Evolutionary conservation across 1,140 invertebrate species (phyloP), one percentile per base, ranked within the genome.

Genomic region (Platyscapa corneri): DNA sequence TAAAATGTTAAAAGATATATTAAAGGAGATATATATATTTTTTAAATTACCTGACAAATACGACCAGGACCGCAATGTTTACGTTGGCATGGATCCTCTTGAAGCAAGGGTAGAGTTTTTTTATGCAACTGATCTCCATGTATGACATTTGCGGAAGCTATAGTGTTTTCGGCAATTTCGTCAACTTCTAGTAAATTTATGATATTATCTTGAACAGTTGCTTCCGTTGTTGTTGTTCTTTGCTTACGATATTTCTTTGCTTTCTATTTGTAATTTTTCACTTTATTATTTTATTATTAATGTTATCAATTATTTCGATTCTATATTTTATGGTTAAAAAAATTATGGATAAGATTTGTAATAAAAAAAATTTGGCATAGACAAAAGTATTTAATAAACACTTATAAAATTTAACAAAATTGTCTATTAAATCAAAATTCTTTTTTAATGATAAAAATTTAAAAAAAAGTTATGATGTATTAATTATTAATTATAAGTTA

Each of bases 21-120:
- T 46, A 46, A 12, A 46, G 12, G 12, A 5, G 12, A 46, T 46
- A 46, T 46, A 5, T 46, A 46, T 46, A 46, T 12, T 46, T 46
- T 46, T 7, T 46, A 46, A 46, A 34, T 74, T 86, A 98, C 94
- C 90, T 97, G 95, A 90, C 98, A 99, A 87, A 98, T 95, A 90
- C 97, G 95, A 81, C 98, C 98, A 87, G 97, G 97, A 83, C 97
- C 97, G 92, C 98, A 99, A 91, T 96, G 96, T 90, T 98, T 97
- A 82, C 96, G 95, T 85, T 95, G 92, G 92, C 98, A 99, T 14
- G 97, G 97, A 94, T 98, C 97, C 7, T 86, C 86, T 65, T 81
- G 88, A 72, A 34, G 85, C 39, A 64, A 83, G 27, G 8, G 82
- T 77, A 34, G 89, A 81, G 6, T 88, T 64, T 88, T 87, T 80